Evolutionary conservation across 2,888 invertebrate species (phyloP).

Genomic region (Polydesmus complanatus): DNA sequence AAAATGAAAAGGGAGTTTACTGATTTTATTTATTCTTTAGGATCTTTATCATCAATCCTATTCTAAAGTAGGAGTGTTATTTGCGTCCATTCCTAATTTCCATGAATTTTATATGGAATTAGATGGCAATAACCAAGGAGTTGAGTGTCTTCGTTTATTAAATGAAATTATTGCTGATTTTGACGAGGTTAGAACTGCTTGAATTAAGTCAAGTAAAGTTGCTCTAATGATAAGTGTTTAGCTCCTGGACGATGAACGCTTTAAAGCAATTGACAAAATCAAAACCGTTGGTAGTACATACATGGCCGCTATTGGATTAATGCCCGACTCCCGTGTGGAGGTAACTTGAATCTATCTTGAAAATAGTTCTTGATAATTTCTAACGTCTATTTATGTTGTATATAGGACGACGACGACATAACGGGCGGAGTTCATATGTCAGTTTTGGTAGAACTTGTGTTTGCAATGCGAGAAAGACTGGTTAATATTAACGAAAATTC

Average conservation of each 20-base stretch:
- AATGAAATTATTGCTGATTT: slow-evolving; percentile 90
- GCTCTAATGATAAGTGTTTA: slow-evolving; percentile 28
- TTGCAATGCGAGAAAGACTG: slow-evolving; percentile 72
- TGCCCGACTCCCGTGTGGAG: slow-evolving; percentile 57
- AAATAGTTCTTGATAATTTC: background rate
- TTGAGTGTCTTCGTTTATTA: slow-evolving; percentile 70
- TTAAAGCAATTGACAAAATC: slow-evolving; percentile 77
- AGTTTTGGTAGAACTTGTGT: slow-evolving; percentile 74
- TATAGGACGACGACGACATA: slow-evolving; percentile 45
- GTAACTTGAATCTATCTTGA: slow-evolving; percentile 19
- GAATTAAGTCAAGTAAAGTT: background rate
- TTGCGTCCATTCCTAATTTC: slow-evolving; percentile 85
- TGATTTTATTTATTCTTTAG: slow-evolving; percentile 35
- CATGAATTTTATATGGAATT: slow-evolving; percentile 87
- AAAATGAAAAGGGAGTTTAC: slow-evolving; percentile 4
- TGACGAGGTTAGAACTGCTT: slow-evolving; percentile 51
- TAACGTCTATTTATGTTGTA: background rate
- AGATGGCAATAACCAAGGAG: slow-evolving; percentile 80
- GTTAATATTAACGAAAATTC: slow-evolving; percentile 81
- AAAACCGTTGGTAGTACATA: slow-evolving; percentile 87
- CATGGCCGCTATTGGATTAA: slow-evolving; percentile 82
- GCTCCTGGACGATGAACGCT: slow-evolving; percentile 70
- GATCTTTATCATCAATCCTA: slow-evolving; percentile 88
- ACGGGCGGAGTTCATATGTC: slow-evolving; percentile 54
- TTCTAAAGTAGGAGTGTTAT: slow-evolving; percentile 75